These are phyloP conservation scores for Chloroclysta siterata DNA, from an alignment of 2,888 invertebrate genomes.

Conservation along the genomic window DNA sequence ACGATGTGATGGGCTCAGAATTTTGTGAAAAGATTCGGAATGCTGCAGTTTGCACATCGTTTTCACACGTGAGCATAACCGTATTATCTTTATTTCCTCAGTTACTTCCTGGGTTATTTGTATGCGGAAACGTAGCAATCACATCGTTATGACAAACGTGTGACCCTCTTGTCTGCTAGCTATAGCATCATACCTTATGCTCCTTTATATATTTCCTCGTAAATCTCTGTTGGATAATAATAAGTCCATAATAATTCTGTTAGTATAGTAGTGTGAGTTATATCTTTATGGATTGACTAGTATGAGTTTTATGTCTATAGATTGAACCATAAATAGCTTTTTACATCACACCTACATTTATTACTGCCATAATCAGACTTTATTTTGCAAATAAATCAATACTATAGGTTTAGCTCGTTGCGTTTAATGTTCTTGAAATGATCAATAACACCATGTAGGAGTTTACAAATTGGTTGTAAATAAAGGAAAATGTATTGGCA, in stretches of 20 bases:
- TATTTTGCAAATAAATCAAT: slow-evolving; percentile 25
- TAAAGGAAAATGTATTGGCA: slow-evolving; percentile 14
- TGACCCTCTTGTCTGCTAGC: slow-evolving; percentile 13
- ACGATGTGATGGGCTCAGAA: background rate
- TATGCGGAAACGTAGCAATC: slow-evolving; percentile 56
- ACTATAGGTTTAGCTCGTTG: background rate
- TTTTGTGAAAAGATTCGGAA: background rate
- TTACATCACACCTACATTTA: slow-evolving; percentile 23
- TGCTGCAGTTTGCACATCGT: slow-evolving; percentile 33
- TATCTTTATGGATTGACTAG: slow-evolving; percentile 3
- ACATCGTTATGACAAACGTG: slow-evolving; percentile 44
- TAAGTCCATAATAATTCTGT: slow-evolving; percentile 11
- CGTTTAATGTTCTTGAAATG: background rate
- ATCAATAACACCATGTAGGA: background rate
- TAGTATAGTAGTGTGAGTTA: slow-evolving; percentile 21
- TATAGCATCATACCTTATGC: slow-evolving; percentile 5
- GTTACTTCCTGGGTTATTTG: slow-evolving; percentile 54
- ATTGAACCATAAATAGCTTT: slow-evolving; percentile 16
- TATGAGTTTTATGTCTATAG: slow-evolving; percentile 1
- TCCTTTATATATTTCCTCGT: slow-evolving; percentile 6
- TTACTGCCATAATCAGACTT: slow-evolving; percentile 3
- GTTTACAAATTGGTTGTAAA: slow-evolving; percentile 23
- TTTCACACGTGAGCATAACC: slow-evolving; percentile 43
- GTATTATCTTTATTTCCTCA: slow-evolving; percentile 50
- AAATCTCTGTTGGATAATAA: slow-evolving; percentile 6